Percentiles rank a stretch among this genome's conserved stretches.
phyloP scores from a whole-genome alignment of 2,888 invertebrate species.

The Blera fallax region DNA sequence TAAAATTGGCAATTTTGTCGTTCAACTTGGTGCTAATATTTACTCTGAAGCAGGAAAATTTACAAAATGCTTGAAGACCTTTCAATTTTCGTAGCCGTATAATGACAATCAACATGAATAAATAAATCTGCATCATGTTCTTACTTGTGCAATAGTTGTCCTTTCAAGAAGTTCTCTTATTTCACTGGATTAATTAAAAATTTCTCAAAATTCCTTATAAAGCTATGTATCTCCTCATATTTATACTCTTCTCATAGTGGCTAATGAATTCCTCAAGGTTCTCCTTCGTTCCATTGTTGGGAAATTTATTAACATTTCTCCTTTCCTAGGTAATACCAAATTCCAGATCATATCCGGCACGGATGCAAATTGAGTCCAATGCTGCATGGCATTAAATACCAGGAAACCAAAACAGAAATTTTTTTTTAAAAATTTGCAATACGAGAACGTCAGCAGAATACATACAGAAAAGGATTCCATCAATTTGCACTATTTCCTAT shows the following conservation, averaged over 20 bases:
- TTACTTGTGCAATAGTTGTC: background rate
- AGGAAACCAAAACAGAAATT: background rate
- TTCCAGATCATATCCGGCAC: background rate
- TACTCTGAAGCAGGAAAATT: no score
- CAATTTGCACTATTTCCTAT: conserved; percentile 24
- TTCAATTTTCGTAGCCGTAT: no score
- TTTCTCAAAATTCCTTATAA: background rate
- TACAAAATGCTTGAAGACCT: no score
- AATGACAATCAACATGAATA: no score
- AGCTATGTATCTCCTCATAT: background rate
- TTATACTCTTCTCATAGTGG: background rate
- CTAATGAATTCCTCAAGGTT: background rate
- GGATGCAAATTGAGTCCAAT: background rate
- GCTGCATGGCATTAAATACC: background rate
- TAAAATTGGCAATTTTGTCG: no score
- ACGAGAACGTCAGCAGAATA: background rate
- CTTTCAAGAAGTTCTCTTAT: background rate
- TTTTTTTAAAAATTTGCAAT: conserved; percentile 5
- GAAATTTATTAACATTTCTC: background rate
- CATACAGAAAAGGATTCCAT: background rate
- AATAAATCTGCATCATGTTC: background rate
- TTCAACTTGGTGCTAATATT: no score
- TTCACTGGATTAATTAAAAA: background rate
- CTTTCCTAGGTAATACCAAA: background rate
- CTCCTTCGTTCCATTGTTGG: background rate